phyloP scores from a whole-genome alignment of 2,113 vertebrate species.

The Nothoprocta pentlandii region DNA sequence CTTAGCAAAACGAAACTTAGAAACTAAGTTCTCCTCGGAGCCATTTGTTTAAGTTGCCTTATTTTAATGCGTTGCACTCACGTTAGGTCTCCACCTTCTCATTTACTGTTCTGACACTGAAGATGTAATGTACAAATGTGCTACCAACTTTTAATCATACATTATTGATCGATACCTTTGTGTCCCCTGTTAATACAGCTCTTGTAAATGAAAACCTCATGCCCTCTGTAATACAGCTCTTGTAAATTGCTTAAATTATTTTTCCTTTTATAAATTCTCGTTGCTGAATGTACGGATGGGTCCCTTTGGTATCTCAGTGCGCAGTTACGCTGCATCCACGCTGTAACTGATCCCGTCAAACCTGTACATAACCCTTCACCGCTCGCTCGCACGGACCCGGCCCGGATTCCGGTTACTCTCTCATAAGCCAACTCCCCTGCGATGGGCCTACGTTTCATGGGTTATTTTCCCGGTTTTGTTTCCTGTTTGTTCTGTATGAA shows the following conservation, averaged over 20 bases:
- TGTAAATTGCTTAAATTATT: constrained; percentile 85
- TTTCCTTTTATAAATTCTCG: constrained; percentile 69
- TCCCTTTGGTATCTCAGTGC: constrained; percentile 67
- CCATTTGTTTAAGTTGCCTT: constrained; percentile 78
- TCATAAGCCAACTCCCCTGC: constrained; percentile 36
- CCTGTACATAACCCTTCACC: constrained; percentile 68
- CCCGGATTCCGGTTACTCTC: constrained; percentile 64
- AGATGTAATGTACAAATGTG: constrained; percentile 73
- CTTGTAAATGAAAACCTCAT: constrained; percentile 77
- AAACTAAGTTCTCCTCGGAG: constrained; percentile 34
- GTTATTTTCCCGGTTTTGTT: constrained; percentile 74
- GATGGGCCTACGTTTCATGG: constrained; percentile 63
- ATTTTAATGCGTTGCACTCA: constrained; percentile 65
- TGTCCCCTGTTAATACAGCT: constrained; percentile 73
- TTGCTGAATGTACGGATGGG: constrained; percentile 73
- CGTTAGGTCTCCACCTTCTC: constrained; percentile 45
- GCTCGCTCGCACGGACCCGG: constrained; percentile 73
- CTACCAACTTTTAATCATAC: constrained; percentile 73
- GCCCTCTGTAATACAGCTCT: constrained; percentile 75
- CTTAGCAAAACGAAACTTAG: neutral
- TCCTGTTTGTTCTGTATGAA: constrained; percentile 72
- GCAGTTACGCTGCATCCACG: constrained; percentile 50
- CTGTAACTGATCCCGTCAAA: constrained; percentile 63
- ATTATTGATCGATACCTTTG: constrained; percentile 67
- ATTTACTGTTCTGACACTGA: constrained; percentile 76